Evolutionary conservation across 2,113 vertebrate genomes (phyloP), one percentile per base, ranked within the genome.

Genomic region (Aspiorhynchus laticeps): DNA sequence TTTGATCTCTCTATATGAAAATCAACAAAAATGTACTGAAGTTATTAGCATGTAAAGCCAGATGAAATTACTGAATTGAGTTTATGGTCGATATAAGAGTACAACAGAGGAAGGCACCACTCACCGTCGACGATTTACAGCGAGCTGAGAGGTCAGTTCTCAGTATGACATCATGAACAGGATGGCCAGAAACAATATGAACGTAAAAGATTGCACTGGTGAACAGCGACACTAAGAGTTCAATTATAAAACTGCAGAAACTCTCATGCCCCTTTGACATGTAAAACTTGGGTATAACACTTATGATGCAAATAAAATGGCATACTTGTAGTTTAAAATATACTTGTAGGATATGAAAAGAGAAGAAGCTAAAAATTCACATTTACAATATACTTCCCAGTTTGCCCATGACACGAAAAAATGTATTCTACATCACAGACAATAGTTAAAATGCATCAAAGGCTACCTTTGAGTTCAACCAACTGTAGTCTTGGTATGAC

Each of bases 191-290:
- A 31, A 10, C 36, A 31, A n/a, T 10, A 38, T 3, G 12, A 69
- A 33, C 12, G 15, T 69, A 2, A 19, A 33, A 6, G 7, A 2
- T 69, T 33, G 15, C 31, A 14, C 63, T 87, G 78, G 80, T 51
- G 71, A 90, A 90, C 85, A 90, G 89, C 89, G 89, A 77, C 89
- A 82, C 87, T 79, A 9, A 19, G 85, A 87, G 85, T 79, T 76
- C 48, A 88, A 41, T 31, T 10, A 73, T 46, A 48, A 59, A 24
- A 73, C 31, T 21, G 56, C 21, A 59, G 19, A 59, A 24, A 53
- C 46, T 19, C 19, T 21, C 53, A 19, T 21, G 19, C 7, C 19
- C 51, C 15, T 19, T 19, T 56, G 19, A 21, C 53, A 56, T 7
- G 19, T 21, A 56, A 19, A 56, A 21, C 19, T 56, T 56, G 53